Percentiles rank a stretch among this genome's conserved stretches.
These are phyloP conservation scores for Pseudomugil tenellus DNA, from an alignment of 2,797 vertebrate genomes.

Conservation along the genomic window DNA sequence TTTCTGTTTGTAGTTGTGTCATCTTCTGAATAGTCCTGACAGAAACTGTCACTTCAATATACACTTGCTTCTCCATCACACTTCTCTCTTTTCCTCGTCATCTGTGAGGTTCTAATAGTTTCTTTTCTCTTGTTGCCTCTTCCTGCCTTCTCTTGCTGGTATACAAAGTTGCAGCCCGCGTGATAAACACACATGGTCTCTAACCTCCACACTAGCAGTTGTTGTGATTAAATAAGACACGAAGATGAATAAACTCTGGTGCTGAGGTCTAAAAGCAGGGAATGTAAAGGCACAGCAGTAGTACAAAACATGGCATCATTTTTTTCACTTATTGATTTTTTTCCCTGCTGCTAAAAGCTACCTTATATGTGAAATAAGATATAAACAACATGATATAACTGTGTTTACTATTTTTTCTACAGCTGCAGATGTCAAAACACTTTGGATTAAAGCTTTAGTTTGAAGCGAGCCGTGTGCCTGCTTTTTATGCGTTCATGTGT, in stretches of 20 bases:
- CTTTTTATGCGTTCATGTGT: neutral
- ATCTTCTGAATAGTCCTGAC: conserved; percentile 25
- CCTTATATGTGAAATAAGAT: conserved; percentile 69
- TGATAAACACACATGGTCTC: conserved; percentile 4
- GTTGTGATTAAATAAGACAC: conserved; percentile 54
- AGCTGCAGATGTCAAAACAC: conserved; percentile 28
- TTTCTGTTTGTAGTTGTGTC: conserved; percentile 13
- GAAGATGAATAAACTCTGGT: conserved; percentile 62
- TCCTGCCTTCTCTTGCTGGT: neutral
- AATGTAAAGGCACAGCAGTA: conserved; percentile 57
- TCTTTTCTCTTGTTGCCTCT: conserved; percentile 22
- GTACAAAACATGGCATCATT: conserved; percentile 70
- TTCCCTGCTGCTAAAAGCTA: conserved; percentile 48
- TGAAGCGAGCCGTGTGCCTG: conserved; percentile 20
- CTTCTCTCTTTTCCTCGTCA: conserved; percentile 17
- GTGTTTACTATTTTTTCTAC: conserved; percentile 36
- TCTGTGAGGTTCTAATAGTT: conserved; percentile 35
- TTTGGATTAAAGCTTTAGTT: conserved; percentile 40
- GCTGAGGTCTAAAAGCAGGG: conserved; percentile 52
- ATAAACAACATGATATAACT: conserved; percentile 70
- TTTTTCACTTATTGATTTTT: conserved; percentile 80
- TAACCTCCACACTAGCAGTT: conserved; percentile 20
- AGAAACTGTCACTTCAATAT: conserved; percentile 25
- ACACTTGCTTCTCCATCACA: conserved; percentile 8
- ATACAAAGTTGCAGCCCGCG: neutral